These are phyloP conservation scores for Cyprinus carpio DNA, from an alignment of 2,113 vertebrate genomes.

Conservation along the genomic window DNA sequence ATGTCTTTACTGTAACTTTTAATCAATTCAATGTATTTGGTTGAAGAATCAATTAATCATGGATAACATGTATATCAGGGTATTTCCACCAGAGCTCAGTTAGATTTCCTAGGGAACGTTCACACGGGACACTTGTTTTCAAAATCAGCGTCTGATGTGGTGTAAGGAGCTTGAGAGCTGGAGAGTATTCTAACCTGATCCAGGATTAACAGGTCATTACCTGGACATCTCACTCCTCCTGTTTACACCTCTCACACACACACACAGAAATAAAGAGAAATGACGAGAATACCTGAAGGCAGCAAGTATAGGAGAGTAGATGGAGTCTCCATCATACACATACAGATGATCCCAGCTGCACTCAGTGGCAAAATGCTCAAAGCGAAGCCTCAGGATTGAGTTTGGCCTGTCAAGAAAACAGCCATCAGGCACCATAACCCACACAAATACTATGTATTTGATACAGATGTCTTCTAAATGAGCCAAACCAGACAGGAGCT, in stretches of 20 bases:
- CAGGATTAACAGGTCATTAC: constrained; percentile 30
- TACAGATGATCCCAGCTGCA: constrained; percentile 99
- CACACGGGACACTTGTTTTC: neutral
- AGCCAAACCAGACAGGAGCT: neutral
- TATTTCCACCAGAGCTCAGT: neutral
- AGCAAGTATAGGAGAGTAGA: constrained; percentile 92
- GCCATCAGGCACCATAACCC: neutral
- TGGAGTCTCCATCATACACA: constrained; percentile 95
- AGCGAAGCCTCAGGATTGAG: constrained; percentile 87
- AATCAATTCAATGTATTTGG: no score
- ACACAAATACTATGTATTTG: neutral
- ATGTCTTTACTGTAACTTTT: no score
- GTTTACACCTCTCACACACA: neutral
- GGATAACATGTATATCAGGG: neutral
- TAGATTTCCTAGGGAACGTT: neutral
- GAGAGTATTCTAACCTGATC: constrained; percentile 11
- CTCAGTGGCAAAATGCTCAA: constrained; percentile 97
- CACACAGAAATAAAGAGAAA: neutral
- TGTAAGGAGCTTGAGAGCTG: no score
- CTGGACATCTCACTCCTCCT: neutral
- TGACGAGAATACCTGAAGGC: constrained; percentile 87
- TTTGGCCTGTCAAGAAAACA: constrained; percentile 79
- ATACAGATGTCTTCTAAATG: no score
- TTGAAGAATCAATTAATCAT: neutral
- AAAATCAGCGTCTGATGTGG: neutral